Base-by-base conservation (phyloP, 1,140 invertebrate species). In the Euglossa dilemma region DNA sequence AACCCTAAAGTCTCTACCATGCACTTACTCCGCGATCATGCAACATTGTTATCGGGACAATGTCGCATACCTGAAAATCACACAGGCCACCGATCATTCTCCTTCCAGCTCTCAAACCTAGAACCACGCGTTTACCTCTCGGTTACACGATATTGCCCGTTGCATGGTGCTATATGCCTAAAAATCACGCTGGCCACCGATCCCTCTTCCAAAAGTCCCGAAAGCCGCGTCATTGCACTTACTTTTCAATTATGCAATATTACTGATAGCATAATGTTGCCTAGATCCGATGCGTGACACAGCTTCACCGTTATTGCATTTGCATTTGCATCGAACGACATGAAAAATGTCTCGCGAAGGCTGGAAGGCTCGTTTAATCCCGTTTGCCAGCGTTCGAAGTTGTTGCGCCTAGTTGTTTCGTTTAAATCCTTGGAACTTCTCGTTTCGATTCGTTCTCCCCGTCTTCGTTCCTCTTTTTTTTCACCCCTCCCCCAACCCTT, bases 351-450 rank as follows among this genome's bases (percentile, higher is more conserved):
- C 47, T 80, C 9, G 5, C 67, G 45, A 54, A n/a, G n/a, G 47
- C 18, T 20, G 20, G 5, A 8, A 47, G 76, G 18, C 43, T 28
- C 43, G 43, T 61, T 78, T 59, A 78, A 47, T 69, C 28, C 64
- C 28, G 25, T 79, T 36, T 45, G 64, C 54, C 43, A n/a, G 5
- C 6, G 28, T 23, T 45, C 7, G 28, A 43, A 11, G 78, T 50
- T 73, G 25, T 57, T 45, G 52, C 50, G 9, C 59, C 50, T n/a
- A 16, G 54, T 67, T 71, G 63, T 56, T 67, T 67, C 50, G 36
- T 71, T 50, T 18, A 79, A 71, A 70, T 71, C 66, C 76, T 70
- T 36, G 36, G 6, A 18, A 66, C 11, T 78, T 84, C 64, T 11
- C 45, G 20, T 75, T 74, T 70, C 72, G 47, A 2, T 20, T 28